Percentiles rank a stretch among this genome's conserved stretches.
Conservation (phyloP, 2,113 vertebrate genomes). For the Zootoca vivipara region DNA sequence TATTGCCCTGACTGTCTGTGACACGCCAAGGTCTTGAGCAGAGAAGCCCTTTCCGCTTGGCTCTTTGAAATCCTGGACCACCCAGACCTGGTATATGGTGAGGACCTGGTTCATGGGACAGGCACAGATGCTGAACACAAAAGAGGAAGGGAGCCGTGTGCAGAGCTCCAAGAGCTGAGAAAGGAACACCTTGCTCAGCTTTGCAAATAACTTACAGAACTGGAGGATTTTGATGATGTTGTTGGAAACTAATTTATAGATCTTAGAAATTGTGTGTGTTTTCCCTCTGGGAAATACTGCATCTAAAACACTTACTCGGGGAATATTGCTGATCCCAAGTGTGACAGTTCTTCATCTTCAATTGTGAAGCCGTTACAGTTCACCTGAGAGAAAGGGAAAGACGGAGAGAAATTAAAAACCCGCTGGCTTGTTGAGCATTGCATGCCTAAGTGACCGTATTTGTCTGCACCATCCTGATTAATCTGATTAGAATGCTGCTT, state of each 20-base stretch:
- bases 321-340: conserved; percentile 93
- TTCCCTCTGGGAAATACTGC: background rate
- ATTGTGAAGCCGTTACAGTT: conserved; percentile 97
- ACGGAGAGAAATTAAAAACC: conserved; percentile 9
- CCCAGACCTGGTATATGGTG: background rate
- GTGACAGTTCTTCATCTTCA: conserved; percentile 95
- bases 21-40: background rate
- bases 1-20: background rate
- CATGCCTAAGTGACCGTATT: background rate
- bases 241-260: background rate
- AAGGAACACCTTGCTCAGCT: background rate
- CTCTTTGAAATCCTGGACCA: background rate
- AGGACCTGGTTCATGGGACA: too few species aligned
- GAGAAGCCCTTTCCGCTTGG: background rate
- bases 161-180: background rate
- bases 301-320: conserved; percentile 85
- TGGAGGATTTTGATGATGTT: background rate
- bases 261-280: conserved; percentile 14
- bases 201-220: background rate
- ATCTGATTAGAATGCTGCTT: conserved; percentile 35
- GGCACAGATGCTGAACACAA: background rate
- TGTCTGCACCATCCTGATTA: conserved; percentile 4
- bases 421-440: background rate
- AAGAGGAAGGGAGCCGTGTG: background rate
- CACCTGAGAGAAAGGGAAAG: conserved; percentile 77